These are phyloP conservation scores for Hippolais icterina DNA, from an alignment of 2,113 vertebrate genomes.

Conservation along the genomic window DNA sequence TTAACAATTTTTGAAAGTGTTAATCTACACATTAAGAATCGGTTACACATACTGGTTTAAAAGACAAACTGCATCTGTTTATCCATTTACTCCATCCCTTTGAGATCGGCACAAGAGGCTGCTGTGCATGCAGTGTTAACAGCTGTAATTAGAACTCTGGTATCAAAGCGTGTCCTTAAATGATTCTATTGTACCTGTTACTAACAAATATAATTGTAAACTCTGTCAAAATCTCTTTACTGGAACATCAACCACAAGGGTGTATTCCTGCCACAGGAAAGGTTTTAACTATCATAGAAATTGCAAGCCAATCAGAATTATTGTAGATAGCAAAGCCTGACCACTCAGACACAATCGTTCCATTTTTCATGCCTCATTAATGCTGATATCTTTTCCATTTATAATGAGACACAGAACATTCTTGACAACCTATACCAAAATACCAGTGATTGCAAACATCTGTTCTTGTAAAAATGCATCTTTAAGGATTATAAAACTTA, in stretches of 20 bases:
- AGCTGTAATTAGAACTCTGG: not conserved
- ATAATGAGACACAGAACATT: not conserved
- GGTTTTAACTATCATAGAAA: not conserved
- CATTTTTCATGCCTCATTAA: not conserved
- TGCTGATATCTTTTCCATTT: not conserved
- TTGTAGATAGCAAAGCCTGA: not conserved
- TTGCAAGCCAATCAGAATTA: not conserved
- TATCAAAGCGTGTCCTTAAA: not conserved
- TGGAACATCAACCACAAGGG: not conserved
- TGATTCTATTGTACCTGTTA: not conserved
- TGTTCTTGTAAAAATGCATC: not conserved
- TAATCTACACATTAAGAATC: not conserved
- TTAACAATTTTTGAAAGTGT: not conserved
- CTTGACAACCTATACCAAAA: not conserved
- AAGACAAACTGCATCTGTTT: not conserved
- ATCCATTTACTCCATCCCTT: not conserved
- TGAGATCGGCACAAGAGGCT: not conserved
- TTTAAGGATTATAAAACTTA: not conserved
- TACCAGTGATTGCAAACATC: not conserved
- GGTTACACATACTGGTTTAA: not conserved
- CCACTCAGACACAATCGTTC: not conserved
- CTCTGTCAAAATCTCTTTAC: not conserved
- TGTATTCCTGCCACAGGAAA: not conserved
- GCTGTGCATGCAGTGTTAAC: not conserved
- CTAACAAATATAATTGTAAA: not conserved